A percentile compares a stretch with the other conserved stretches of the same genome.
Conservation (phyloP, 2,113 vertebrate genomes). For the Spilogale gracilis region DNA sequence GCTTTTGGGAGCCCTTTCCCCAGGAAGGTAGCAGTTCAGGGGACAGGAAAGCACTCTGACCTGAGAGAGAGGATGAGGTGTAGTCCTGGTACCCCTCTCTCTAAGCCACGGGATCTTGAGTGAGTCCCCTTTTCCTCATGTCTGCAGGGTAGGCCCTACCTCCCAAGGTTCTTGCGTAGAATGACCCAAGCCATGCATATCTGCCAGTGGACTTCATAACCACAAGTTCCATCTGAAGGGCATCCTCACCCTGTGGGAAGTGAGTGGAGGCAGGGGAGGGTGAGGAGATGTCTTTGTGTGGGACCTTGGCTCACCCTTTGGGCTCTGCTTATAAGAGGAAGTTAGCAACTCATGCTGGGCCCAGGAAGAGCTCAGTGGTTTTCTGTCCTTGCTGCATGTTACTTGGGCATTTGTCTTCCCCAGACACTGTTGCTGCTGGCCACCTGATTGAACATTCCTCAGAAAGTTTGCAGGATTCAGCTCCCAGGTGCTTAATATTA, state of each 20-base stretch:
- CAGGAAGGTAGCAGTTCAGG: not conserved
- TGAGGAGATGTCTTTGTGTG: not conserved
- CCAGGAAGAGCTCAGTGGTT: not conserved
- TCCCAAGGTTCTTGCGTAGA: not conserved
- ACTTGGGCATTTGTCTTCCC: not conserved
- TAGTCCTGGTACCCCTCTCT: not conserved
- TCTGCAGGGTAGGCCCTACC: not conserved
- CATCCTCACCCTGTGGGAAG: not conserved
- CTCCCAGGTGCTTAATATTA: not conserved
- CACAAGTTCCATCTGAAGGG: not conserved
- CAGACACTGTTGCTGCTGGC: not conserved
- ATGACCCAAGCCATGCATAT: not conserved
- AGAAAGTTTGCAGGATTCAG: not conserved
- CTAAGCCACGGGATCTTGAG: not conserved
- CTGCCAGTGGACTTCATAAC: not conserved
- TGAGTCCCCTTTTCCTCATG: not conserved
- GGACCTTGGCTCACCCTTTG: not conserved
- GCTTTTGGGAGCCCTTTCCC: not conserved
- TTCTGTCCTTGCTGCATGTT: not conserved
- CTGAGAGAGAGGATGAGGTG: not conserved
- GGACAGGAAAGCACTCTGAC: not conserved
- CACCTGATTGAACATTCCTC: not conserved
- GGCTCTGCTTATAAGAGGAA: not conserved
- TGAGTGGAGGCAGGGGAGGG: not conserved
- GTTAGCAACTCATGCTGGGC: not conserved